Percentiles rank a stretch among this genome's conserved stretches.
Evolutionary conservation across 2,797 vertebrate species (phyloP).

Genomic region (Gymnoscopelus microlampas): DNA sequence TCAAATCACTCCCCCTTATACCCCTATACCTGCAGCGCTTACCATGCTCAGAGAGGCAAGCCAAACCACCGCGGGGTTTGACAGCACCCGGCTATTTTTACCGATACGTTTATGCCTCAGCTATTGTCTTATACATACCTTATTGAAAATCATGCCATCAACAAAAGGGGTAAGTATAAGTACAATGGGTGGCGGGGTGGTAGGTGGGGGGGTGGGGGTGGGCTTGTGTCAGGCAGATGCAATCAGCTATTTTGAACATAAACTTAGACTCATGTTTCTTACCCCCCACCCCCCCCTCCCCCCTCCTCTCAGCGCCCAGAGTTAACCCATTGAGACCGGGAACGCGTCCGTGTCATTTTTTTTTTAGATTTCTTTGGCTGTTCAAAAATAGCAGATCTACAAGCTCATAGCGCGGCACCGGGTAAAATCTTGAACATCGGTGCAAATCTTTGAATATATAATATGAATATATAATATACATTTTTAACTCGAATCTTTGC

Average conservation of each 20-base stretch:
- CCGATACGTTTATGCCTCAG: constrained; percentile 50
- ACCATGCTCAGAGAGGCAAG: constrained; percentile 78
- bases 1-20: constrained; percentile 86
- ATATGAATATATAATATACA: too few relatives aligned
- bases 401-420: too few relatives aligned
- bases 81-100: constrained; percentile 81
- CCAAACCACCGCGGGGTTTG: constrained; percentile 52
- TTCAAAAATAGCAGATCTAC: too few relatives aligned
- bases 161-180: constrained; percentile 64
- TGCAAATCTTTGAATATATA: too few relatives aligned
- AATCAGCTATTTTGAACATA: constrained; percentile 87
- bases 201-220: constrained; percentile 62
- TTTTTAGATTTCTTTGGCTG: too few relatives aligned
- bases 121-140: constrained; percentile 62
- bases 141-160: constrained; percentile 72
- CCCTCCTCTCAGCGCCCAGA: constrained; percentile 2
- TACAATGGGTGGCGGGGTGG: constrained; percentile 7
- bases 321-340: too few relatives aligned
- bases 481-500: too few relatives aligned
- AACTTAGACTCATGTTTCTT: constrained; percentile 63
- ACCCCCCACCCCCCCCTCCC: constrained; percentile 44
- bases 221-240: constrained; percentile 64
- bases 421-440: too few relatives aligned
- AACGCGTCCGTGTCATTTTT: too few relatives aligned
- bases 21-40: constrained; percentile 84